Base-by-base conservation (phyloP, 1,140 invertebrate genomes). In the Heliconius melpomene region DNA sequence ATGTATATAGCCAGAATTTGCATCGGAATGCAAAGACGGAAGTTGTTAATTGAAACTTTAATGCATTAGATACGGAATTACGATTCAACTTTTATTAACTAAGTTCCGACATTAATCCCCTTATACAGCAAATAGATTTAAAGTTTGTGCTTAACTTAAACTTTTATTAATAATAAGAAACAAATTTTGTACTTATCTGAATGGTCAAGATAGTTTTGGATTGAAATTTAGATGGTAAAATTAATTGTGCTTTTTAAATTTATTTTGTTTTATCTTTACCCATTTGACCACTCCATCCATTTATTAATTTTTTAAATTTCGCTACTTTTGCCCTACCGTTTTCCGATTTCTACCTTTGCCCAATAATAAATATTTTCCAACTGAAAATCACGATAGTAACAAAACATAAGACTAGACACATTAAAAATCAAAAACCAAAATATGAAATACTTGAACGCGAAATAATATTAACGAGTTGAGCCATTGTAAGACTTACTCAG, bases 1-100 rank as follows among this genome's bases (percentile, higher is more conserved):
- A 5, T 74, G 73, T 66, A 29, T 66, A 6, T 66, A 66, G 26
- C 16, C 70, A 74, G 82, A 79, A 90, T 90, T 90, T 90, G 85
- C 89, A 89, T 90, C 80, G 82, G 85, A 89, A 89, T 85, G 87
- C 83, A 85, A 57, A 84, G 84, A 78, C 78, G 81, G 74, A 79
- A 74, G 74, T 80, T 84, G 84, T 87, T 89, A 89, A 90, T 90
- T 88, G 88, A 89, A 89, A 90, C 84, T 90, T 89, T 87, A 50
- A 71, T 78, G 54, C 72, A 66, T 66, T 46, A 50, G 72, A 74
- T 50, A 50, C 11, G 72, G 50, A 50, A 74, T 74, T 50, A 46
- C 72, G 50, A 50, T 74, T 26, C 26, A 74, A 74, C 72, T 74
- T 74, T 74, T 66, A 66, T 66, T 74, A 74, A 74, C 38, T 23